Evolutionary conservation across 2,113 vertebrate species (phyloP).

Genomic region (Columbina picui): DNA sequence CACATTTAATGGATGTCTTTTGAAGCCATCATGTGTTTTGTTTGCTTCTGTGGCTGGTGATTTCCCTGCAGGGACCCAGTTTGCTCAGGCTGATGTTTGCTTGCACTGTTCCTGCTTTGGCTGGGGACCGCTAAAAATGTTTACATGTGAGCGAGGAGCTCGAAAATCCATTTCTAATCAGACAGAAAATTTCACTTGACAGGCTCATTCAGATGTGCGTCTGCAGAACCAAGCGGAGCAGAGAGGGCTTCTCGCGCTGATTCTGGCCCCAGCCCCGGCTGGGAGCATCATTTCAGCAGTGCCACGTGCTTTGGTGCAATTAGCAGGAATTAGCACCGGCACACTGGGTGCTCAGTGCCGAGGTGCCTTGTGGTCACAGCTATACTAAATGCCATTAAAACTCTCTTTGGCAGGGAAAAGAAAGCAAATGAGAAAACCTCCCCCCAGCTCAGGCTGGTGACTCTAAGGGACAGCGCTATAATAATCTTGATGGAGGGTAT

Average conservation of each 20-base stretch:
- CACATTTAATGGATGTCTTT: slow-evolving; percentile 16
- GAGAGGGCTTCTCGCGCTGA: not conserved
- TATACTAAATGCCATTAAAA: not conserved
- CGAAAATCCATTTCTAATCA: slow-evolving; percentile 47
- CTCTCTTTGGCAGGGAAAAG: not conserved
- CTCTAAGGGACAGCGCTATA: not conserved
- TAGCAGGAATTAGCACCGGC: not conserved
- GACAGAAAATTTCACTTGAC: slow-evolving; percentile 48
- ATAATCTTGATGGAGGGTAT: not conserved
- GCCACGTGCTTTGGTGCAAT: not conserved
- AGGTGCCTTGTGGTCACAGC: not conserved
- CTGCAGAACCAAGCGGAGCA: not conserved
- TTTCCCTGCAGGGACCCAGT: slow-evolving; percentile 3
- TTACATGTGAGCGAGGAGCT: not conserved
- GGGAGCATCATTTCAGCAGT: not conserved
- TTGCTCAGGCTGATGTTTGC: slow-evolving; percentile 22
- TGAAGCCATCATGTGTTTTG: not conserved
- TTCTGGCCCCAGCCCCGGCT: not conserved
- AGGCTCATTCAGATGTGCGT: not conserved
- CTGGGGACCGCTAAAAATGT: slow-evolving; percentile 27
- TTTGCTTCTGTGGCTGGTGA: slow-evolving; percentile 3
- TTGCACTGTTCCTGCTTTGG: slow-evolving; percentile 1
- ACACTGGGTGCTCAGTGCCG: not conserved
- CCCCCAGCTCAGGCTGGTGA: not conserved
- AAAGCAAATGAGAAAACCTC: not conserved